Base-by-base conservation (phyloP, 2,888 invertebrate genomes). In the Lycophotia porphyrea region DNA sequence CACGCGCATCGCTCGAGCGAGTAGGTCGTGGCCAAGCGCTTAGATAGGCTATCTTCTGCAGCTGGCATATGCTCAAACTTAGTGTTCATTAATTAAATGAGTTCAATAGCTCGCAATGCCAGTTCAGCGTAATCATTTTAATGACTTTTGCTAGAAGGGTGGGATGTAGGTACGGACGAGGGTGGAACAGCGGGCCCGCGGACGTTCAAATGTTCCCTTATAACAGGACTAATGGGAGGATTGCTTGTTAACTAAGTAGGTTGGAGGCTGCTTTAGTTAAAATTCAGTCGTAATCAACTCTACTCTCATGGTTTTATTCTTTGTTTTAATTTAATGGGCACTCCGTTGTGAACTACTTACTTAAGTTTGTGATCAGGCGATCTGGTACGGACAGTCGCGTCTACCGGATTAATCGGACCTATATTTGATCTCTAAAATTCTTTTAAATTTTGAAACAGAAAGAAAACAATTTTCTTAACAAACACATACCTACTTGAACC, bases 81-180 rank as follows among this genome's bases (percentile, higher is more conserved):
- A 71, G 58, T 77, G 71, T 76, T 68, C 76, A 63, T 73, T 85
- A 76, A 86, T 87, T 75, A 67, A 86, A 84, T 81, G 79, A 68
- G 69, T 74, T 85, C 71, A 78, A 81, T 79, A 84, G 76, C 65
- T 76, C 27, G 78, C 55, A 69, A 58, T 55, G 72, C 76, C 49
- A 80, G 69, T 55, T 52, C 76, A 36, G 73, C 71, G 76, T 80
- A 78, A 80, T 86, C 78, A 78, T 80, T 84, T 82, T 84, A 86
- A 86, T 86, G 84, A 86, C 84, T 85, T 73, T 70, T 52, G 58
- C 66, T 61, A 49, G 58, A 31, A 8, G 44, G 9, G 13, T 61
- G 42, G n/a, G 63, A 74, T 65, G 2, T 69, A 77, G 31, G 31
- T 69, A 77, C 36, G 31, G 65, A 18, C 13, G 31, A 18, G 58